Evolutionary conservation across 2,113 vertebrate genomes (phyloP).

Genomic region (Antigone vipio): DNA sequence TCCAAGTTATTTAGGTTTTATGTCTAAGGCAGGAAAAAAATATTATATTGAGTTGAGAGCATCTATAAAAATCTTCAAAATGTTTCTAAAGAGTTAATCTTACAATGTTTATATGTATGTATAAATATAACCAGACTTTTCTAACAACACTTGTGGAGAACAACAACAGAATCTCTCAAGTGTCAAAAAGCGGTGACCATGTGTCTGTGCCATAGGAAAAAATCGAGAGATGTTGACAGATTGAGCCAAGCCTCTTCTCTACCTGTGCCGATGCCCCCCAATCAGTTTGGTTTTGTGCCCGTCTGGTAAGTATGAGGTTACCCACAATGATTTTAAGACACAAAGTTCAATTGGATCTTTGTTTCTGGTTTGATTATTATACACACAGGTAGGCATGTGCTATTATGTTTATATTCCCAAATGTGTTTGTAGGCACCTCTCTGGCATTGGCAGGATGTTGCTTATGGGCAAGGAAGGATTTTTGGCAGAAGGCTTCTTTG

Average conservation of each 20-base stretch:
- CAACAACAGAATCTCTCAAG: background rate
- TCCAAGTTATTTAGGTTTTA: slow-evolving; percentile 24
- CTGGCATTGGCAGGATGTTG: background rate
- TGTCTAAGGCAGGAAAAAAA: background rate
- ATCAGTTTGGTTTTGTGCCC: background rate
- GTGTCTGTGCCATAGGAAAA: background rate
- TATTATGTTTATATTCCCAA: background rate
- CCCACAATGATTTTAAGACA: background rate
- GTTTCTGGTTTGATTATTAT: background rate
- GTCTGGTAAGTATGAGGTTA: background rate
- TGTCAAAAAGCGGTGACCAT: background rate
- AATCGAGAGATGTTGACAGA: background rate
- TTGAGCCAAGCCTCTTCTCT: background rate
- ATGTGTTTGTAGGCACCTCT: background rate
- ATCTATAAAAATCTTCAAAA: slow-evolving; percentile 20
- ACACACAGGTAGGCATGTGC: background rate
- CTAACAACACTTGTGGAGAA: background rate
- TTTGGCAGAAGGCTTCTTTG: background rate
- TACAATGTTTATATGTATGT: background rate
- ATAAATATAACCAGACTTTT: background rate
- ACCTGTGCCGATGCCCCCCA: accelerated
- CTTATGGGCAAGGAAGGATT: background rate
- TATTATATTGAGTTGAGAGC: background rate
- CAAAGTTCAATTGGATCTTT: background rate
- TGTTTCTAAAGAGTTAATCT: slow-evolving; percentile 1